Evolutionary conservation across 2,888 invertebrate genomes (phyloP).

Genomic region (Acanthosepion lycidas): DNA sequence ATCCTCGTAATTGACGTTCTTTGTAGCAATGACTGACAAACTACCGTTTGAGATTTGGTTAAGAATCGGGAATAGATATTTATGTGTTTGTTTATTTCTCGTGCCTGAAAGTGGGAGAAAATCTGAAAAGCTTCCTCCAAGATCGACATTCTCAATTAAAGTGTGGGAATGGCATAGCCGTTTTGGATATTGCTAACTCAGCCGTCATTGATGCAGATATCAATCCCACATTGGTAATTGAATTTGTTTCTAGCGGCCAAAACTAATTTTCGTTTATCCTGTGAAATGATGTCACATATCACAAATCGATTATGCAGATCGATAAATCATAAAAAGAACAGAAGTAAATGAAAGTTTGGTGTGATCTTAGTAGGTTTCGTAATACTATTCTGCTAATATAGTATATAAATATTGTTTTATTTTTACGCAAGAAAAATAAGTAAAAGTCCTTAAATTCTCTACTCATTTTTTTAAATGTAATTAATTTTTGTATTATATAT

Average conservation of each 20-base stretch:
- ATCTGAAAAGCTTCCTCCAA: neutral
- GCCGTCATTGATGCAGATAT: neutral
- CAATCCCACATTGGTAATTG: neutral
- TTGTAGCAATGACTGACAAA: too few relatives aligned
- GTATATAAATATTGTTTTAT: neutral
- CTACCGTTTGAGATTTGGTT: neutral
- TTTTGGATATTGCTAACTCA: neutral
- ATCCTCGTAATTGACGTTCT: too few relatives aligned
- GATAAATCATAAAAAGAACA: neutral
- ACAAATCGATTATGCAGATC: neutral
- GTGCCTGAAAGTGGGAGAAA: neutral
- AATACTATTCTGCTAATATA: neutral
- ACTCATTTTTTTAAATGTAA: too few relatives aligned
- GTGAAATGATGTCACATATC: neutral
- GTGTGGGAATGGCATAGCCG: neutral
- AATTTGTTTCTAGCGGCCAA: neutral
- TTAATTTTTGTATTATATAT: too few relatives aligned
- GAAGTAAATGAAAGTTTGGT: neutral
- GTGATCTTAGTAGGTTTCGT: too few relatives aligned
- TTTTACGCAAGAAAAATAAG: too few relatives aligned
- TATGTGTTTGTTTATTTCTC: neutral
- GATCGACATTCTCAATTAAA: neutral
- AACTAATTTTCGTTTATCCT: neutral
- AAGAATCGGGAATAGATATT: neutral
- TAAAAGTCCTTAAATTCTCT: too few relatives aligned